Conservation (phyloP, 1,140 invertebrate species). For the Polypedilum vanderplanki region DNA sequence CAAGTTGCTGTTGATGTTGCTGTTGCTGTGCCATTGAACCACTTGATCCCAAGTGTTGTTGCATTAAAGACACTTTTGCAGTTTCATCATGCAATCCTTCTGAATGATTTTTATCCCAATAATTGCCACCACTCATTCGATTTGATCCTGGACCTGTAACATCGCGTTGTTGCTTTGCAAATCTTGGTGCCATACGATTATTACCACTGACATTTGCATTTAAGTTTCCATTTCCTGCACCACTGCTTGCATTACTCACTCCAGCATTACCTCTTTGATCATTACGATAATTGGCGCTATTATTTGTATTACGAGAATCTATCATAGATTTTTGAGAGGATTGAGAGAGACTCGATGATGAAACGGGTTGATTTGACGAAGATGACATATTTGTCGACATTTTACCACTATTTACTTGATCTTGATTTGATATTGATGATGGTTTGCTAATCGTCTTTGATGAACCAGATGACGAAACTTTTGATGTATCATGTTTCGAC, state of each 20-base stretch:
- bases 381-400: not conserved
- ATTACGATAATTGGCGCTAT: not conserved
- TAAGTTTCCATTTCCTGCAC: no score
- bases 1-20: not conserved
- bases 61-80: not conserved
- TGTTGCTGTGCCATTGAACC: slow-evolving; percentile 32
- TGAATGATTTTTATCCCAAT: not conserved
- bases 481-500: not conserved
- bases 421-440: not conserved
- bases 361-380: not conserved
- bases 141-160: not conserved
- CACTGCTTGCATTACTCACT: not conserved
- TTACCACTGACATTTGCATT: not conserved
- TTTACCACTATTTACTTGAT: not conserved
- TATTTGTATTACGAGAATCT: not conserved
- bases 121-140: not conserved
- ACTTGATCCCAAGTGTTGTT: not conserved
- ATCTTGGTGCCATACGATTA: slow-evolving; percentile 29
- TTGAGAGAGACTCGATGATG: not conserved
- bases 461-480: not conserved
- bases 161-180: slow-evolving; percentile 28
- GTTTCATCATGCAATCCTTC: not conserved
- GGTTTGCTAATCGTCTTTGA: not conserved
- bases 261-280: not conserved
- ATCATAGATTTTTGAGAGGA: not conserved